Evolutionary conservation across 1,140 invertebrate genomes (phyloP).

Genomic region (Bombus terrestris): DNA sequence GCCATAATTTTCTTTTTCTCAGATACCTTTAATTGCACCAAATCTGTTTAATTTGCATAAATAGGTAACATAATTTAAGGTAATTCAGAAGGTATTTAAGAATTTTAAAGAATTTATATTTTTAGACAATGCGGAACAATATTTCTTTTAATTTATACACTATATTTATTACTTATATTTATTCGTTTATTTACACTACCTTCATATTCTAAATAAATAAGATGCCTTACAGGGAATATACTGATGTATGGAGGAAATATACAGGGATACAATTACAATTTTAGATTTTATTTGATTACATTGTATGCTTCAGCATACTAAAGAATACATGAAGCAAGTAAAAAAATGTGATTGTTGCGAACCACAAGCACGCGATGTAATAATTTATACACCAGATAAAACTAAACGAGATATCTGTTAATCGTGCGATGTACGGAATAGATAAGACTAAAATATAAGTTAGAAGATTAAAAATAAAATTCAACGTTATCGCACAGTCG

Average conservation of each 20-base stretch:
- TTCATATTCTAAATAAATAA: slow-evolving; percentile 33
- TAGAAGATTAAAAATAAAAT: slow-evolving; percentile 60
- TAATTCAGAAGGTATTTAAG: neutral
- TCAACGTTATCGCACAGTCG: slow-evolving; percentile 56
- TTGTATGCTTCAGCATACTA: slow-evolving; percentile 63
- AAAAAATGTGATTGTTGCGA: slow-evolving; percentile 72
- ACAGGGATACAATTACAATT: slow-evolving; percentile 63
- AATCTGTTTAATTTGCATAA: neutral
- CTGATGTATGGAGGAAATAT: slow-evolving; percentile 18
- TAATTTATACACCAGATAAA: slow-evolving; percentile 59
- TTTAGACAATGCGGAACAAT: neutral
- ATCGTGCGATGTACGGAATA: slow-evolving; percentile 43
- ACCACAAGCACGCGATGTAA: slow-evolving; percentile 57
- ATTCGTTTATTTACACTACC: neutral
- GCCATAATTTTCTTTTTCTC: slow-evolving; percentile 16
- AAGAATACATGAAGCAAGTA: slow-evolving; percentile 77
- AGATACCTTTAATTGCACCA: neutral
- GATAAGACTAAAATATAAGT: slow-evolving; percentile 61
- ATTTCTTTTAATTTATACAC: neutral
- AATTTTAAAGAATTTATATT: neutral
- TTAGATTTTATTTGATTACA: slow-evolving; percentile 73
- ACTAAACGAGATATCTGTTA: slow-evolving; percentile 39
- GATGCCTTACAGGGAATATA: slow-evolving; percentile 37
- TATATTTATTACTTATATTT: slow-evolving; percentile 20
- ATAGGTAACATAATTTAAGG: neutral